Conservation (phyloP, 2,113 vertebrate genomes). For the Struthio camelus region DNA sequence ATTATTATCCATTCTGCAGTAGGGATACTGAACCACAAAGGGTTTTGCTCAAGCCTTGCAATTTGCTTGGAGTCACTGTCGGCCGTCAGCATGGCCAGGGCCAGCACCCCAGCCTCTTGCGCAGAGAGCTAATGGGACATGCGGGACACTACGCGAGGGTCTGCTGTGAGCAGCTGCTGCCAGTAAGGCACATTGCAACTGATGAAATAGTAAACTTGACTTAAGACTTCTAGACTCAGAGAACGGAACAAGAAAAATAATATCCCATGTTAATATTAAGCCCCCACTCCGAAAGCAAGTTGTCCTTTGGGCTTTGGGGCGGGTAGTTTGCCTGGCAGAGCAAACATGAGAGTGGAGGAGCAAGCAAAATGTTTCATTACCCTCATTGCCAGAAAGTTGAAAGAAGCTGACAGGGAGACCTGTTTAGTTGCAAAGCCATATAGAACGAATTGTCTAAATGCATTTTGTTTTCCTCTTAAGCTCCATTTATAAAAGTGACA, state of each 20-base stretch:
- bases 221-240: neutral
- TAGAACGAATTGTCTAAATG: constrained; percentile 36
- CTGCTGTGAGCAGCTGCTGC: neutral
- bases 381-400: neutral
- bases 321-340: neutral
- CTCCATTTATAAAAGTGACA: constrained; percentile 49
- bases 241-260: neutral
- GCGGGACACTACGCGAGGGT: fast-evolving
- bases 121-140: neutral
- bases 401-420: constrained; percentile 26
- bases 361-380: neutral
- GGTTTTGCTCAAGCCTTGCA: neutral
- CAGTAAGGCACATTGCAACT: neutral
- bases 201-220: neutral
- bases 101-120: neutral
- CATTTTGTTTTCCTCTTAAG: constrained; percentile 42
- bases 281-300: neutral
- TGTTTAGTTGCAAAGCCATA: constrained; percentile 27
- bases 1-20: neutral
- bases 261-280: neutral
- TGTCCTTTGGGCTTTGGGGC: neutral
- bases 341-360: neutral
- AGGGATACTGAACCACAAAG: neutral
- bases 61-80: neutral
- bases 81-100: neutral